Evolutionary conservation across 2,797 vertebrate species (phyloP).

Genomic region (Octomys mimax): DNA sequence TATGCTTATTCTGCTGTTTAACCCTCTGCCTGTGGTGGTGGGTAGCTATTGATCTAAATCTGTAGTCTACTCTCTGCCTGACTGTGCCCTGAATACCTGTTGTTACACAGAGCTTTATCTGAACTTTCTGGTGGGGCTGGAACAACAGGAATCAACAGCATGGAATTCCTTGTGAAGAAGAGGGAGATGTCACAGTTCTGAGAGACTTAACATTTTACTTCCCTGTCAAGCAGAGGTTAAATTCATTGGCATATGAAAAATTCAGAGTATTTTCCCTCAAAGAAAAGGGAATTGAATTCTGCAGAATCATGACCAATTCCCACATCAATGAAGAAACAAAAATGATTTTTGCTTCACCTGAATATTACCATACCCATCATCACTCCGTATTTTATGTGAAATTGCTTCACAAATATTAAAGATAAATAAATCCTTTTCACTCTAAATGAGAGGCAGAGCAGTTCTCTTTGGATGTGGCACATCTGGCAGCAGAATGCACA

Average conservation of each 20-base stretch:
- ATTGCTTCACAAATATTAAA: constrained; percentile 65
- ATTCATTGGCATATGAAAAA: constrained; percentile 35
- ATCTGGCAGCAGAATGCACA: constrained; percentile 73
- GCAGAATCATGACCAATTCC: constrained; percentile 32
- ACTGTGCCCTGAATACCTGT: neutral
- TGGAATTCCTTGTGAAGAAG: neutral
- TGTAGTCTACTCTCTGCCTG: neutral
- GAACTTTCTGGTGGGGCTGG: neutral
- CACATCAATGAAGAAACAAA: constrained; percentile 58
- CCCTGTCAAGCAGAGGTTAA: neutral
- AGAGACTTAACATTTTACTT: constrained; percentile 1
- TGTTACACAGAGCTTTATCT: neutral
- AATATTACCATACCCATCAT: constrained; percentile 41
- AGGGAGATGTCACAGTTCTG: neutral
- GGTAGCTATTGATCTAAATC: neutral
- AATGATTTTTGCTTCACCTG: constrained; percentile 65
- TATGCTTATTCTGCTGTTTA: neutral
- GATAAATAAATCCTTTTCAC: constrained; percentile 66
- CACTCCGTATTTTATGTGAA: constrained; percentile 56
- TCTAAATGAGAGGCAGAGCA: constrained; percentile 38
- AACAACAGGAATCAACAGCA: neutral
- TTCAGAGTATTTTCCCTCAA: constrained; percentile 5
- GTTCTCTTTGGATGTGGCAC: constrained; percentile 66
- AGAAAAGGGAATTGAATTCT: constrained; percentile 53
- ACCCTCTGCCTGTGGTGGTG: neutral